Base-by-base conservation (phyloP, 2,888 invertebrate genomes). In the Celastrina argiolus region DNA sequence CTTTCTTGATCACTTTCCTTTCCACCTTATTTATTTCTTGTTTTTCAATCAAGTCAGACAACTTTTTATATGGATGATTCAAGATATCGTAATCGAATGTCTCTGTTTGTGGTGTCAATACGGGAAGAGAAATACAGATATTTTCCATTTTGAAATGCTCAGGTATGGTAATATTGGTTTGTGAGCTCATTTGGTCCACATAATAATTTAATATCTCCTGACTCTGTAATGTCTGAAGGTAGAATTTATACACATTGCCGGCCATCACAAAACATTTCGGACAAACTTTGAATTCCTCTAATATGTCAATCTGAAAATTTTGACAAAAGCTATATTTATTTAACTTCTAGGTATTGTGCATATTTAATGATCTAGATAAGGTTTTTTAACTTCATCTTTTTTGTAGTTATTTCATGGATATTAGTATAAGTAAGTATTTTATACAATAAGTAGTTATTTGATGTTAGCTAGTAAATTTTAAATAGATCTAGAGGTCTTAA, bases 161-260 rank as follows among this genome's bases (percentile, higher is more conserved):
- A 0, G 77, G 72, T 4, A 77, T 68, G n/a, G 77, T 69, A 6
- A 83, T 68, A n/a, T 77, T 66, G 1, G 85, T 56, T 64, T 81
- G 82, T 16, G 71, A 70, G 1, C 77, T 69, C 0, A 90, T 69
- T 71, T 82, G 78, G 18, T 82, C 74, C 0, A 80, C 74, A 67
- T 87, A 88, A 69, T 78, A 81, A 10, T 81, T 73, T 0, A 89
- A 73, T 2, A 87, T 75, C 69, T 84, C 81, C 63, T 84, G 75
- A 66, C 79, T 85, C 0, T 75, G 70, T 71, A 80, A 80, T 0
- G 80, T 73, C 64, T 78, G 72, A 6, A 81, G 70, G 68, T 80
- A 83, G 69, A 91, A 89, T 67, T 86, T 84, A 67, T 87, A 86
- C 3, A 86, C 83, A 51, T 74, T 70, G 1, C 81, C 81, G 4